phyloP scores from a whole-genome alignment of 1,140 invertebrate genomes.

The Drosophila ficusphila region DNA sequence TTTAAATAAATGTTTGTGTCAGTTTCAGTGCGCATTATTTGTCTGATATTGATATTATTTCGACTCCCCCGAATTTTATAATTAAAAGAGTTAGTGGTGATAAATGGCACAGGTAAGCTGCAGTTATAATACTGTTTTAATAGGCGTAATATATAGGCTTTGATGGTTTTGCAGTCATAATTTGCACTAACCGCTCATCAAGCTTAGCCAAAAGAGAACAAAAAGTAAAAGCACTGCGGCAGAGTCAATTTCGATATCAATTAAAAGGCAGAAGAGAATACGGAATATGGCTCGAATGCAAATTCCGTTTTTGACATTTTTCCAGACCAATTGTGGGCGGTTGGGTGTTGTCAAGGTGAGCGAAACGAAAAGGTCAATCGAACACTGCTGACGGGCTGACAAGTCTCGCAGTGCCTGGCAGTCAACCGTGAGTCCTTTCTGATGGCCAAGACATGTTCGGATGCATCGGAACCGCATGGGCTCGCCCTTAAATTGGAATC shows the following conservation, averaged over 20 bases:
- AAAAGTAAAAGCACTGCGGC: background rate
- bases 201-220: background rate
- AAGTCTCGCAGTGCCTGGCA: conserved; percentile 31
- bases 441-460: conserved; percentile 22
- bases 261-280: conserved; percentile 37
- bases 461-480: background rate
- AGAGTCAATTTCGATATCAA: conserved; percentile 56
- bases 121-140: background rate
- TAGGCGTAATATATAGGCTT: background rate
- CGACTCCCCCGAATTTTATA: conserved; percentile 4
- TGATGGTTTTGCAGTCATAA: background rate
- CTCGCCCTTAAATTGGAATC: background rate
- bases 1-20: background rate
- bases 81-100: conserved; percentile 10
- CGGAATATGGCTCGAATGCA: conserved; percentile 45
- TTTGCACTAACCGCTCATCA: background rate
- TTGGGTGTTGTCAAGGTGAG: conserved; percentile 10
- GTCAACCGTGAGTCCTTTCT: conserved; percentile 10
- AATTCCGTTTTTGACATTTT: conserved; percentile 70
- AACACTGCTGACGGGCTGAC: conserved; percentile 9
- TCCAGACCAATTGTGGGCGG: conserved; percentile 28
- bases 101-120: background rate
- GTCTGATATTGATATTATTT: background rate
- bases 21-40: conserved; percentile 29
- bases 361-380: conserved; percentile 15